Evolutionary conservation across 2,797 vertebrate genomes (phyloP).

Genomic region (Alfaro cultratus): DNA sequence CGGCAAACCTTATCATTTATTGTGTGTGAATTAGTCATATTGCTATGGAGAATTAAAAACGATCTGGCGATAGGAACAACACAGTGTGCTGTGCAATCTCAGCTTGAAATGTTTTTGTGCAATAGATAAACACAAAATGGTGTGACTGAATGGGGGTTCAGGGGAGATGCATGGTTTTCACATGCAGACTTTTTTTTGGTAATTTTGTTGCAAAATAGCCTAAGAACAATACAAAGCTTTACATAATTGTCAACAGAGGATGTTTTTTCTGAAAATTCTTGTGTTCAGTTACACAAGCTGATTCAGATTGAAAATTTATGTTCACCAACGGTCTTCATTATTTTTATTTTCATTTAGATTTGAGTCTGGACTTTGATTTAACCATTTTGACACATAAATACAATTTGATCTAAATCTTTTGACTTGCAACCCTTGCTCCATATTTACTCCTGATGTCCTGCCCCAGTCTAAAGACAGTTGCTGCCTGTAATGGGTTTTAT

Average conservation of each 20-base stretch:
- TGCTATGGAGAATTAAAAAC: neutral
- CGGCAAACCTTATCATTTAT: constrained; percentile 3
- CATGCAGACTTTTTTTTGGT: neutral
- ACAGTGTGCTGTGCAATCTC: neutral
- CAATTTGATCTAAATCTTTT: neutral
- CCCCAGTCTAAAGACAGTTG: neutral
- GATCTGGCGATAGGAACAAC: neutral
- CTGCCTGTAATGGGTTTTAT: neutral
- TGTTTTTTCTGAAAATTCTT: neutral
- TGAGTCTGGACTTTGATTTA: neutral
- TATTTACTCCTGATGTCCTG: neutral
- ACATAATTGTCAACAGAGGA: neutral
- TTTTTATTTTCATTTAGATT: neutral
- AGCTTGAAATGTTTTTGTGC: neutral
- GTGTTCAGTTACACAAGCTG: too few relatives aligned
- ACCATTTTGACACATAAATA: neutral
- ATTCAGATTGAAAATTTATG: too few relatives aligned
- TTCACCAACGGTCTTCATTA: too few relatives aligned
- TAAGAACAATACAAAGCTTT: neutral
- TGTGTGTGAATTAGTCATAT: neutral
- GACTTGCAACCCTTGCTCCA: neutral
- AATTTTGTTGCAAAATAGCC: neutral
- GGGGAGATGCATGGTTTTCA: neutral
- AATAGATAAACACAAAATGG: neutral
- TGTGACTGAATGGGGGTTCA: neutral